Conservation (phyloP, 2,888 invertebrate species). For the Drosophila setosimentum region DNA sequence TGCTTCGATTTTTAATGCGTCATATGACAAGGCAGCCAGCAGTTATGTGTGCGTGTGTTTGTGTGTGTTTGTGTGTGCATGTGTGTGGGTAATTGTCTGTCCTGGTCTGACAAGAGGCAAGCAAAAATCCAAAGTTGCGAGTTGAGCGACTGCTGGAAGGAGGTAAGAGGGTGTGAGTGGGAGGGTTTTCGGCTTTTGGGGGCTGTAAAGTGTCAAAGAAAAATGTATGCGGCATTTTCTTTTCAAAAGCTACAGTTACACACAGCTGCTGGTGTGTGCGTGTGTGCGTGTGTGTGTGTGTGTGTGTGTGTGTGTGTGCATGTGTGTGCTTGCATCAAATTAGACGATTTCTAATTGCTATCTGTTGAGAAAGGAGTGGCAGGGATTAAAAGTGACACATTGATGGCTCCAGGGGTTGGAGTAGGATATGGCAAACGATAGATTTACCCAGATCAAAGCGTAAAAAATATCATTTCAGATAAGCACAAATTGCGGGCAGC, state of each 20-base stretch:
- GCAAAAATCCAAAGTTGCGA: constrained; percentile 33
- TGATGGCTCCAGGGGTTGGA: not conserved
- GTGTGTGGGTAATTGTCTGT: constrained; percentile 58
- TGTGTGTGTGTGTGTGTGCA: constrained; percentile 11
- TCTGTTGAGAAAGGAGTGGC: constrained; percentile 34
- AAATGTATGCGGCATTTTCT: constrained; percentile 57
- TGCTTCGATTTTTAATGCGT: constrained; percentile 80
- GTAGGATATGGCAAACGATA: constrained; percentile 25
- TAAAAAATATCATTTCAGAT: constrained; percentile 9
- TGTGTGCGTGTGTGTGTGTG: not conserved
- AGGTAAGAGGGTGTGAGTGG: not conserved
- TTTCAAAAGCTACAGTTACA: constrained; percentile 58
- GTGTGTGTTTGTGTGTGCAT: constrained; percentile 12
- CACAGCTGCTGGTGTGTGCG: constrained; percentile 11
- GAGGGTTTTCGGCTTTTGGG: constrained; percentile 28
- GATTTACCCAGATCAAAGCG: constrained; percentile 29
- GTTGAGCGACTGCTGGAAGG: constrained; percentile 6
- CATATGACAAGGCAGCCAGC: constrained; percentile 62
- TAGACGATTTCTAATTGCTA: constrained; percentile 75
- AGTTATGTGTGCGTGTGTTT: constrained; percentile 8
- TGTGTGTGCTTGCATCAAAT: constrained; percentile 67
- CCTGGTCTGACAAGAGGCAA: constrained; percentile 38
- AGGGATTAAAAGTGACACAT: constrained; percentile 45
- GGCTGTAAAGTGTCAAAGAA: constrained; percentile 72
- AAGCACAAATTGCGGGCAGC: not conserved